These are phyloP conservation scores for Seriola rivoliana DNA, from an alignment of 2,113 vertebrate genomes.

Conservation along the genomic window DNA sequence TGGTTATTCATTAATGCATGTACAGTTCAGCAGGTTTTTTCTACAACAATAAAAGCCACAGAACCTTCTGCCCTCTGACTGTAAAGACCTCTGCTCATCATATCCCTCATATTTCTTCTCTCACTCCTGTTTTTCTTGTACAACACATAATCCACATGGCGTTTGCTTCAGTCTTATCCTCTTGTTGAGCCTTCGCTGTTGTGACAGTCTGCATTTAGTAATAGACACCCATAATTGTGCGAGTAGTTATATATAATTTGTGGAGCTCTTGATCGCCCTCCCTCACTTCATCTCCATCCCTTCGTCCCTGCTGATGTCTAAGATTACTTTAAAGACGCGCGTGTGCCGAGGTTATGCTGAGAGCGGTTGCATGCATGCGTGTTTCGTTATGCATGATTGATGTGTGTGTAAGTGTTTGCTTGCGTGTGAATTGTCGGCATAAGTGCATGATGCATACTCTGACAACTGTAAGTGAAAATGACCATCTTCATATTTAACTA, in stretches of 20 bases:
- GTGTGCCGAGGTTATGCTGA: conserved; percentile 35
- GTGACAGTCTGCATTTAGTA: conserved; percentile 62
- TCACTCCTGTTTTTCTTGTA: not conserved
- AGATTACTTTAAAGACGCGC: conserved; percentile 31
- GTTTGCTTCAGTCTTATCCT: conserved; percentile 14
- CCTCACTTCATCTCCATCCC: conserved; percentile 30
- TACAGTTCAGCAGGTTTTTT: not conserved
- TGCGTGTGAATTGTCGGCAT: conserved; percentile 29
- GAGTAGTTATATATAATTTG: conserved; percentile 64
- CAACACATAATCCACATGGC: not conserved
- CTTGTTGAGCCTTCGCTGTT: conserved; percentile 44
- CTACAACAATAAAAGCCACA: not conserved
- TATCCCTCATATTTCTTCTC: not conserved
- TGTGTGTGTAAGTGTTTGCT: conserved; percentile 44
- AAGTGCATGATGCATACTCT: not conserved
- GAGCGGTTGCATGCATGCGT: not conserved
- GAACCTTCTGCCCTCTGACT: not conserved
- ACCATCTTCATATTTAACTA: conserved; percentile 21
- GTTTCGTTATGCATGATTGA: conserved; percentile 54
- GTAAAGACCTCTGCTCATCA: not conserved
- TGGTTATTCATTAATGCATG: not conserved
- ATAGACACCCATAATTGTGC: conserved; percentile 60
- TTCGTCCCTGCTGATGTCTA: not conserved
- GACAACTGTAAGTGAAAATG: conserved; percentile 43
- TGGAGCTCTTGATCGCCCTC: conserved; percentile 45